These are phyloP conservation scores for Lateolabrax maculatus DNA, from an alignment of 2,797 vertebrate species.

Conservation along the genomic window DNA sequence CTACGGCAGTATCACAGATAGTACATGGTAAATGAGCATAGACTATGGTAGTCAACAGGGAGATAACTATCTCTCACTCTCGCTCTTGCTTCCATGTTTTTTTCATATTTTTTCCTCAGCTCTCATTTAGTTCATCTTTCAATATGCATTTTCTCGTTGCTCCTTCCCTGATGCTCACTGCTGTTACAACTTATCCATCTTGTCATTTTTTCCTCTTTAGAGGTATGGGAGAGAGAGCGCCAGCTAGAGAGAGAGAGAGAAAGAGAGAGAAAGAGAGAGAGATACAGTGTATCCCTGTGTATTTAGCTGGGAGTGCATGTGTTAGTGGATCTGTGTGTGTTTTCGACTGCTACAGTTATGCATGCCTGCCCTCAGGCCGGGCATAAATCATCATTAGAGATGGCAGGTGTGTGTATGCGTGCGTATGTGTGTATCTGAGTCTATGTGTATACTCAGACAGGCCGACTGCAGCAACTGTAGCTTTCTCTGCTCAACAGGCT, in stretches of 20 bases:
- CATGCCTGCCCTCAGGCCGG: constrained; percentile 73
- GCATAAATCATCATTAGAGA: constrained; percentile 86
- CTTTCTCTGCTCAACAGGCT: constrained; percentile 78
- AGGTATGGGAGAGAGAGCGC: constrained; percentile 16
- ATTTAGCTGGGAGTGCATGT: constrained; percentile 61
- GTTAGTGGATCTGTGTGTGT: constrained; percentile 71
- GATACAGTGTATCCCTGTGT: constrained; percentile 41
- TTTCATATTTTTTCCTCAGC: constrained; percentile 33
- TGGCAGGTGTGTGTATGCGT: constrained; percentile 71
- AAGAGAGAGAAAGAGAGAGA: constrained; percentile 3
- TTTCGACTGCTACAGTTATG: constrained; percentile 80
- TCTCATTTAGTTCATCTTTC: constrained; percentile 66
- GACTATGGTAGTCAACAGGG: constrained; percentile 76
- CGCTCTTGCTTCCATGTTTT: constrained; percentile 15
- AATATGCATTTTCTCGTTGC: constrained; percentile 58
- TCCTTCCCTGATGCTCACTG: constrained; percentile 41
- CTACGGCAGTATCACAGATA: constrained; percentile 71
- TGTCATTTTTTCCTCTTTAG: constrained; percentile 58
- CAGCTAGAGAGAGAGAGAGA: constrained; percentile 8
- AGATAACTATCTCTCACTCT: constrained; percentile 58
- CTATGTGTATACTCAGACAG: constrained; percentile 18
- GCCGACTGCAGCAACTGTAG: constrained; percentile 70
- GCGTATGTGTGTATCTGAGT: constrained; percentile 32
- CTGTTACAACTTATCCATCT: constrained; percentile 64
- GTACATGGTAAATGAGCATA: constrained; percentile 81